Conservation (phyloP, 1,140 invertebrate species). For the Drosophila bifasciata region DNA sequence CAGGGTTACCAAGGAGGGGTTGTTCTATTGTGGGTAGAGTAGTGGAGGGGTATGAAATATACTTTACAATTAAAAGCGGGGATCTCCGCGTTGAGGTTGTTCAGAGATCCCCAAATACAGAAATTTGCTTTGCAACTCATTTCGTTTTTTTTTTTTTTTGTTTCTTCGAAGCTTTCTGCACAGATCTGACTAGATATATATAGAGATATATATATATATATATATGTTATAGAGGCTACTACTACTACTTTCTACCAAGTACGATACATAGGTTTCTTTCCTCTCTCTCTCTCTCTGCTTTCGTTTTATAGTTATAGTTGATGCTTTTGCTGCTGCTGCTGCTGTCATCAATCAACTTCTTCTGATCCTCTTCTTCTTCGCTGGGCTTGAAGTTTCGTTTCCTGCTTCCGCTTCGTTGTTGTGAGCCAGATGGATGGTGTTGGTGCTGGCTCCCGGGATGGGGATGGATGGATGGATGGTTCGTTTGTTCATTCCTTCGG, state of each 20-base stretch:
- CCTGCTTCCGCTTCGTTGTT: slow-evolving; percentile 25
- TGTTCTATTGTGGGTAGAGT: not conserved
- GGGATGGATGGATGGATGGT: slow-evolving; percentile 68
- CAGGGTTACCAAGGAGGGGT: not conserved
- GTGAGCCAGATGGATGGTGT: not conserved
- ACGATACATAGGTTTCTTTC: slow-evolving; percentile 50
- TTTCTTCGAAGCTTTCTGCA: slow-evolving; percentile 50
- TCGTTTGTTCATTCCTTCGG: slow-evolving; percentile 3
- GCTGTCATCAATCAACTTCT: slow-evolving; percentile 7
- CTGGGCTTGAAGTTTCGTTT: slow-evolving; percentile 69
- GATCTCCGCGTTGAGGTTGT: slow-evolving; percentile 21
- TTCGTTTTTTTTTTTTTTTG: slow-evolving; percentile 20
- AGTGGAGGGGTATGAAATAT: not conserved
- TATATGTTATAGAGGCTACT: slow-evolving; percentile 69
- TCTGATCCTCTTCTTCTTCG: slow-evolving; percentile 45
- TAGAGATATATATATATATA: slow-evolving; percentile 38
- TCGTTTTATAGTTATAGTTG: slow-evolving; percentile 50
- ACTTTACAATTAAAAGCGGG: slow-evolving; percentile 55
- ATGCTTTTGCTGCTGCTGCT: slow-evolving; percentile 47
- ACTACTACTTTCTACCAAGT: slow-evolving; percentile 50
- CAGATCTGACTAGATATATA: slow-evolving; percentile 56
- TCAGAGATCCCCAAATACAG: slow-evolving; percentile 45
- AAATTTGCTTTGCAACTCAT: slow-evolving; percentile 77
- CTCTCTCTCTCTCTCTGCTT: too few species aligned
- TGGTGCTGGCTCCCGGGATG: slow-evolving; percentile 19